These are phyloP conservation scores for Spilarctia lutea DNA, from an alignment of 2,888 invertebrate species.

Conservation along the genomic window DNA sequence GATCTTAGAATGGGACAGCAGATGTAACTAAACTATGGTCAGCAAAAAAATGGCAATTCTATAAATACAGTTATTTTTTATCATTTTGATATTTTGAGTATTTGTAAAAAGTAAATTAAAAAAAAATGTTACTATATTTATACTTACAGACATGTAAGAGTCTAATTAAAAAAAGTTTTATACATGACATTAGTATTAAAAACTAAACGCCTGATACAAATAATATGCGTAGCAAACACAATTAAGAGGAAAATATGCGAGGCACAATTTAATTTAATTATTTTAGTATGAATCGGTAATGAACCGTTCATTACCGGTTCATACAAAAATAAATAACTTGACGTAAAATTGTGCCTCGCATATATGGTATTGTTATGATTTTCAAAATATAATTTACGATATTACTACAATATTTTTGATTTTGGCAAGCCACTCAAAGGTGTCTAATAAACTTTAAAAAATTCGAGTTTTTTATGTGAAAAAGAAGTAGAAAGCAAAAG, in stretches of 20 bases:
- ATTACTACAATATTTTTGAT: not conserved
- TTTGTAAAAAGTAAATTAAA: no score
- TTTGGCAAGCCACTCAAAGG: not conserved
- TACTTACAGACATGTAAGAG: not conserved
- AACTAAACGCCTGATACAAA: not conserved
- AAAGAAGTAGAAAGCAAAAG: no score
- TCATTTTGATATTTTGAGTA: not conserved
- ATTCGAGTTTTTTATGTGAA: no score
- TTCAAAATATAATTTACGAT: not conserved
- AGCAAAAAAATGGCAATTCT: not conserved
- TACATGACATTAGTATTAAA: not conserved
- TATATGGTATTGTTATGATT: no score
- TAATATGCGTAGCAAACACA: not conserved
- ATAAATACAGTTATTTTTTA: not conserved
- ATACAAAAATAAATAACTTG: no score
- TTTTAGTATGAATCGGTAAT: not conserved
- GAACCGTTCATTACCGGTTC: not conserved
- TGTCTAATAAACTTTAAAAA: not conserved
- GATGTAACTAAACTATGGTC: not conserved
- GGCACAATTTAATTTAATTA: not conserved
- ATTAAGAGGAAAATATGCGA: not conserved
- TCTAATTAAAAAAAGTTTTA: not conserved
- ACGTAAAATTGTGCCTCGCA: no score
- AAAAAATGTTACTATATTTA: not conserved
- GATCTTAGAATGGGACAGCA: not conserved